A percentile compares a stretch with the other conserved stretches of the same genome.
Evolutionary conservation across 2,113 vertebrate species (phyloP).

Genomic region (Erythrolamprus reginae): DNA sequence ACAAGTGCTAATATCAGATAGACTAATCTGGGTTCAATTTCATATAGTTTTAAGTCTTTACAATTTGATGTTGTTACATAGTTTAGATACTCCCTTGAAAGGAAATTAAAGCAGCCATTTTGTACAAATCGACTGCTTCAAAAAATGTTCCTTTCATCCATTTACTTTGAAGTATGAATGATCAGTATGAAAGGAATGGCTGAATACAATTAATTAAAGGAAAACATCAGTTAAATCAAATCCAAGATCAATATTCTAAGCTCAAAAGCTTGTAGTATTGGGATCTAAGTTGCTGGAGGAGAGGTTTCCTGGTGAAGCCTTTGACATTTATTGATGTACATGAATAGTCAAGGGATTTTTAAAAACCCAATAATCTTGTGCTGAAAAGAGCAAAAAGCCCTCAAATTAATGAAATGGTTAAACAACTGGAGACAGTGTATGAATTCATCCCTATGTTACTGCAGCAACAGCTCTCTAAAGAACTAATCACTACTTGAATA

Average conservation of each 20-base stretch:
- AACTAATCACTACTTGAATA: slow-evolving; percentile 32
- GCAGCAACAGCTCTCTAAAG: slow-evolving; percentile 15
- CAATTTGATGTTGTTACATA: slow-evolving; percentile 2
- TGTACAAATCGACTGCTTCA: background rate
- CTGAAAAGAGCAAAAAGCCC: slow-evolving; percentile 16
- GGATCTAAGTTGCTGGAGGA: slow-evolving; percentile 8
- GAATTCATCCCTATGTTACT: slow-evolving; percentile 15
- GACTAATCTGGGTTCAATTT: slow-evolving; percentile 25
- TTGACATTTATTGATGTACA: background rate
- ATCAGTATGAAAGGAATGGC: background rate
- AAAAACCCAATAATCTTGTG: slow-evolving; percentile 9
- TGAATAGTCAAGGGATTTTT: background rate
- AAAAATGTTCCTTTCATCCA: background rate
- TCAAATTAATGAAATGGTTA: slow-evolving; percentile 27
- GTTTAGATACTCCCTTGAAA: slow-evolving; percentile 6
- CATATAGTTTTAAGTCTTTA: slow-evolving; percentile 11
- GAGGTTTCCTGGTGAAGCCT: background rate
- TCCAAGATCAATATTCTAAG: background rate
- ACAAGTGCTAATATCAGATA: slow-evolving; percentile 10
- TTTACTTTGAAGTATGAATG: slow-evolving; percentile 1
- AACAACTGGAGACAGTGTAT: slow-evolving; percentile 12
- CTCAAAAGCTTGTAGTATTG: background rate
- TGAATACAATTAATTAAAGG: slow-evolving; percentile 20
- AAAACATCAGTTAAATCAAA: slow-evolving; percentile 3
- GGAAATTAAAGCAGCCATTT: slow-evolving; percentile 7